Evolutionary conservation across 2,888 invertebrate species (phyloP).

Genomic region (Bombylius discolor): DNA sequence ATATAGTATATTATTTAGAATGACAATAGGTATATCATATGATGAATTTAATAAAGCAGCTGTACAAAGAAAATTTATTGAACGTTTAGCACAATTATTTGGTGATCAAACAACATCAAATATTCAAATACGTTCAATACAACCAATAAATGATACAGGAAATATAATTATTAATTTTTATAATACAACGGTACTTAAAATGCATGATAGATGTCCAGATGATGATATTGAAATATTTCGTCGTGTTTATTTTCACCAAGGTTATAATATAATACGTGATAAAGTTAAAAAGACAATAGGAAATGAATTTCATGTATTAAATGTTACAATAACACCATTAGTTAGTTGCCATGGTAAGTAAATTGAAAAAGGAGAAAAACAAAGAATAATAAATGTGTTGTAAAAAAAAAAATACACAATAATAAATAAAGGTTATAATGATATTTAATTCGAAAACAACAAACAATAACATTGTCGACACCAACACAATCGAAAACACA

Average conservation of each 20-base stretch:
- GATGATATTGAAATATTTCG: conserved; percentile 61
- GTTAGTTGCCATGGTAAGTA: conserved; percentile 42
- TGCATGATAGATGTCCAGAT: conserved; percentile 52
- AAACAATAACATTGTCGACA: too few species aligned
- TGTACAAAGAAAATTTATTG: conserved; percentile 66
- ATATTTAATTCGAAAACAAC: too few species aligned
- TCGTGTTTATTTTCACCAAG: conserved; percentile 54
- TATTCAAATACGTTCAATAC: conserved; percentile 60
- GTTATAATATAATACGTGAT: conserved; percentile 40
- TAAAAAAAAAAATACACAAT: too few species aligned
- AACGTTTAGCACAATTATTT: conserved; percentile 64
- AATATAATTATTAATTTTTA: conserved; percentile 64
- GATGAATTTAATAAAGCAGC: conserved; percentile 58
- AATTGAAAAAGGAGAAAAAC: conserved; percentile 16
- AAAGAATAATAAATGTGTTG: too few species aligned
- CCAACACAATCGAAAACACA: too few species aligned
- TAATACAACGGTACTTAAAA: conserved; percentile 51
- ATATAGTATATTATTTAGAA: conserved; percentile 67
- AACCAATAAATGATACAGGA: conserved; percentile 35
- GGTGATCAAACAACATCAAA: conserved; percentile 59
- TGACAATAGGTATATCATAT: conserved; percentile 59
- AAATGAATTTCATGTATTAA: conserved; percentile 47
- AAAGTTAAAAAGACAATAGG: conserved; percentile 46
- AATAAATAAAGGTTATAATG: too few species aligned
- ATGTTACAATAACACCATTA: conserved; percentile 40